Conservation (phyloP, 2,797 vertebrate species). For the Melanotaenia pygmaea region DNA sequence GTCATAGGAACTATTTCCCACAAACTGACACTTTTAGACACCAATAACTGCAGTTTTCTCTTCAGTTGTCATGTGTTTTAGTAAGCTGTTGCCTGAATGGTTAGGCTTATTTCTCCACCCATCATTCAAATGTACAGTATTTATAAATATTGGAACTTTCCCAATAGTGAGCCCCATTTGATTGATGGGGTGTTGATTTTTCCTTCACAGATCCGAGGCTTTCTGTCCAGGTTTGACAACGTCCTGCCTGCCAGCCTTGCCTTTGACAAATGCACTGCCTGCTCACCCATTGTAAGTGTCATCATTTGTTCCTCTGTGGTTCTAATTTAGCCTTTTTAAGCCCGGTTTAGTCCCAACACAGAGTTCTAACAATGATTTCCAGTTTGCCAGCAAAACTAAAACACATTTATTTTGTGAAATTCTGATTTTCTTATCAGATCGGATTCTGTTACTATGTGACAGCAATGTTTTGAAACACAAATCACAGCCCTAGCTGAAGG, state of each 20-base stretch:
- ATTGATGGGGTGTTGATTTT: conserved; percentile 15
- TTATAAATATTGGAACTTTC: conserved; percentile 5
- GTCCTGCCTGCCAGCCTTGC: conserved; percentile 97
- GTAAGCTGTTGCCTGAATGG: neutral
- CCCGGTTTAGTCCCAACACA: neutral
- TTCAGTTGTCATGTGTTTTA: neutral
- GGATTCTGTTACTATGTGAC: conserved; percentile 26
- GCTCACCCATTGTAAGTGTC: conserved; percentile 91
- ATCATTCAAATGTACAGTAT: neutral
- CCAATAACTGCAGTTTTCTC: neutral
- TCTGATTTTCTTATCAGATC: conserved; percentile 36
- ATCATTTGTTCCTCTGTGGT: neutral
- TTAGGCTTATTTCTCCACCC: conserved; percentile 4
- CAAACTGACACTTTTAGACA: neutral
- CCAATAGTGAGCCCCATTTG: conserved; percentile 4
- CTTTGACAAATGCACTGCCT: conserved; percentile 98
- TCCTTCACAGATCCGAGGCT: conserved; percentile 92
- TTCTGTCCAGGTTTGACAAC: conserved; percentile 97
- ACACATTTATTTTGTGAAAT: neutral
- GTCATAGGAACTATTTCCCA: no score
- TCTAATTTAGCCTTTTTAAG: conserved; percentile 3
- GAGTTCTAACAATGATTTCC: neutral
- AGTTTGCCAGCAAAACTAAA: neutral
- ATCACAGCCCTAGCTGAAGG: conserved; percentile 58
- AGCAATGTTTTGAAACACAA: conserved; percentile 57